Conservation (phyloP, 1,140 invertebrate genomes). For the Brachionus koreanus region DNA sequence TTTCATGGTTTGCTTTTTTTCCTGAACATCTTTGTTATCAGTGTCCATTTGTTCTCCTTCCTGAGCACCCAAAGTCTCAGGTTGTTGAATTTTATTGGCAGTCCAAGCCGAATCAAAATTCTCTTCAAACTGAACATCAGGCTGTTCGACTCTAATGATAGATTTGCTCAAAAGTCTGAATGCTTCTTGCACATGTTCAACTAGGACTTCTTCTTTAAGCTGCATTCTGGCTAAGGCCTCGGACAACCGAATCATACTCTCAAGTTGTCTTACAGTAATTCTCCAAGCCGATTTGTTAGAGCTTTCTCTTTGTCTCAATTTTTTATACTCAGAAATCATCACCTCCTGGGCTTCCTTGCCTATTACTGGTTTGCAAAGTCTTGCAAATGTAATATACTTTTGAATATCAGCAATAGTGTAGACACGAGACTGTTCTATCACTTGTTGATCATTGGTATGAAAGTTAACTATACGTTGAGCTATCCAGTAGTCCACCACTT, state of each 20-base stretch:
- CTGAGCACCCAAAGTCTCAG: slow-evolving; percentile 11
- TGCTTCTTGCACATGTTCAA: slow-evolving; percentile 87
- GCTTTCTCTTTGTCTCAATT: slow-evolving; percentile 76
- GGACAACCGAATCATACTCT: slow-evolving; percentile 90
- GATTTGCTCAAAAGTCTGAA: slow-evolving; percentile 92
- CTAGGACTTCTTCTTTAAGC: slow-evolving; percentile 79
- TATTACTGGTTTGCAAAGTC: slow-evolving; percentile 90
- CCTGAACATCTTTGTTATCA: slow-evolving; percentile 44
- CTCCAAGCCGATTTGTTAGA: slow-evolving; percentile 67
- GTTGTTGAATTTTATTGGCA: slow-evolving; percentile 40
- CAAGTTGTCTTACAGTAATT: slow-evolving; percentile 97
- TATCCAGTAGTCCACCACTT: slow-evolving; percentile 88
- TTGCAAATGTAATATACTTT: slow-evolving; percentile 89
- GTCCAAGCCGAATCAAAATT: neutral
- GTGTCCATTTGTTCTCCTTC: slow-evolving; percentile 43
- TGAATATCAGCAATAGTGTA: slow-evolving; percentile 82
- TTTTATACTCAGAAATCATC: slow-evolving; percentile 82
- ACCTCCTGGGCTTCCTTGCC: slow-evolving; percentile 66
- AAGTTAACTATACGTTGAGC: slow-evolving; percentile 90
- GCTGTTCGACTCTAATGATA: slow-evolving; percentile 93
- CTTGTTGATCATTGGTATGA: slow-evolving; percentile 66
- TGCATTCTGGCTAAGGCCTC: slow-evolving; percentile 94
- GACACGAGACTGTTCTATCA: slow-evolving; percentile 59
- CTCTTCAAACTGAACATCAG: slow-evolving; percentile 77
- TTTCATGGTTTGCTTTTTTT: slow-evolving; percentile 75